Base-by-base conservation (phyloP, 2,797 vertebrate genomes). In the Bradypodion ventrale region DNA sequence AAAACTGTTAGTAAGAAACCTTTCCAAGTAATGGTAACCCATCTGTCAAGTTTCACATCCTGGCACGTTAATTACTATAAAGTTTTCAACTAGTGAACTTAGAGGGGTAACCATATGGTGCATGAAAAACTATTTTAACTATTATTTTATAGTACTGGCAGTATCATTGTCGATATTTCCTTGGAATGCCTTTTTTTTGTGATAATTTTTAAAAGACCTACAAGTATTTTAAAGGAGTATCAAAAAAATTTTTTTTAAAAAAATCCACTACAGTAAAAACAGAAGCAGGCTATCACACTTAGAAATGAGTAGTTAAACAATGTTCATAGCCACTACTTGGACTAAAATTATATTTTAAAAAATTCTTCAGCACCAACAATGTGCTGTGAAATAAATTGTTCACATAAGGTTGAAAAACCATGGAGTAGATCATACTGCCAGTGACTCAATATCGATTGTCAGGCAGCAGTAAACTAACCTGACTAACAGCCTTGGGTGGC, bases 21-120 rank as follows among this genome's bases (percentile, higher is more conserved):
- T 44, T 93, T 89, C 68, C 37, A 87, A 73, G 27, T 63, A n/a
- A n/a, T 87, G 46, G 9, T 88, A 92, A 93, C 76, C 70, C 89
- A 77, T 80, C 85, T 88, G 87, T 85, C 87, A 80, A 40, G 7
- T 73, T 93, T 91, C 79, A 90, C 78, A 87, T 32, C 44, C 68
- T 29, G 87, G 63, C 63, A 29, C 75, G 82, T 91, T 82, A 87
- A 84, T 87, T 88, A 89, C 87, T 84, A 87, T 8, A 80, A 93
- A 94, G 92, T 90, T 88, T 88, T 29, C 93, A 91, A 90, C 74
- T 56, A 84, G 7, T 76, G 83, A 93, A 90, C 89, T 88, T 88
- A 69, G 78, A 94, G 87, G 85, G 84, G 60, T 85, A 85, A 75
- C 25, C 68, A 80, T 84, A 91, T 73, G 81, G 78, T 89, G 90